Evolutionary conservation across 1,140 invertebrate genomes (phyloP).

Genomic region (Listronotus oregonensis): DNA sequence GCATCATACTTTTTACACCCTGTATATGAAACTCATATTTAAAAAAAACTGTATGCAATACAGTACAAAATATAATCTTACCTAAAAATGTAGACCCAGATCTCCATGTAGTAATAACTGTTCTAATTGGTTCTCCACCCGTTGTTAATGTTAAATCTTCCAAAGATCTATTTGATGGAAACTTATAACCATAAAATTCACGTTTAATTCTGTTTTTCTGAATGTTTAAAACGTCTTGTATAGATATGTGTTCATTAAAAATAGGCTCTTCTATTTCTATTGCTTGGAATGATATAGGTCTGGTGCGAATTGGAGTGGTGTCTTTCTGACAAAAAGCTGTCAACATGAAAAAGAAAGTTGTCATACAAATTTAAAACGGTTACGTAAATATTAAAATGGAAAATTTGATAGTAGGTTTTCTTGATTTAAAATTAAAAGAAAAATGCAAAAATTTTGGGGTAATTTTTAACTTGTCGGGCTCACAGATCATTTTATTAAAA

Average conservation of each 20-base stretch:
- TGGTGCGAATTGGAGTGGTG: slow-evolving; percentile 16
- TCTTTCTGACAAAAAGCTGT: slow-evolving; percentile 39
- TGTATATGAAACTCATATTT: too few species aligned
- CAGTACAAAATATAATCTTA: not conserved
- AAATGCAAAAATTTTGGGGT: too few species aligned
- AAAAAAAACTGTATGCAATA: too few species aligned
- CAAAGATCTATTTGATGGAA: slow-evolving; percentile 65
- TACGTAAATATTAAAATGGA: too few species aligned
- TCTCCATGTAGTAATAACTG: slow-evolving; percentile 81
- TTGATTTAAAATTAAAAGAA: too few species aligned
- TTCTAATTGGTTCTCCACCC: slow-evolving; percentile 71
- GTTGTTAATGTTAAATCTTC: slow-evolving; percentile 69
- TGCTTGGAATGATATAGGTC: slow-evolving; percentile 33
- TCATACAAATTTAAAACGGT: too few species aligned
- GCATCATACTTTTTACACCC: too few species aligned
- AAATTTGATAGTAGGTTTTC: too few species aligned
- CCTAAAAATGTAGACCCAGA: slow-evolving; percentile 87
- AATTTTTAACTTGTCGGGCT: too few species aligned
- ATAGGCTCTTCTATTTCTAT: slow-evolving; percentile 23
- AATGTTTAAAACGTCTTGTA: slow-evolving; percentile 63
- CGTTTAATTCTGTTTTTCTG: slow-evolving; percentile 61
- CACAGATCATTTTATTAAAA: too few species aligned
- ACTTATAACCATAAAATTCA: slow-evolving; percentile 67
- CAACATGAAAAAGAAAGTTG: too few species aligned
- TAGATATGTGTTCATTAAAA: slow-evolving; percentile 39